Percentiles rank a stretch among this genome's conserved stretches.
Evolutionary conservation across 1,140 invertebrate genomes (phyloP).

Genomic region (Scaptomyza pallida): DNA sequence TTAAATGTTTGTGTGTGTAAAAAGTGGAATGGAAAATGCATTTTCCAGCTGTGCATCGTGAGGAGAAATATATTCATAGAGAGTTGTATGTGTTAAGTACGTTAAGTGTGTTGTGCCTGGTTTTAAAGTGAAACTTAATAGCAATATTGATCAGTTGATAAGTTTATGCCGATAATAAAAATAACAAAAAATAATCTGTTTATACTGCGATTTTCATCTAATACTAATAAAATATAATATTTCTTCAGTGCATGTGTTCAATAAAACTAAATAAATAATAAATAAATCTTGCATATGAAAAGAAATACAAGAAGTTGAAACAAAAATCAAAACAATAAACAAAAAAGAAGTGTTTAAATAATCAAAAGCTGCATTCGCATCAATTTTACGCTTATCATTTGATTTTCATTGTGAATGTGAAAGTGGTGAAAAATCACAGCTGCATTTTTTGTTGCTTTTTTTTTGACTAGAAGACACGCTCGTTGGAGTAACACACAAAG

Average conservation of each 20-base stretch:
- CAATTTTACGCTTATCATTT: slow-evolving; percentile 37
- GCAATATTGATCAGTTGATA: slow-evolving; percentile 12
- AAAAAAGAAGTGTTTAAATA: slow-evolving; percentile 23
- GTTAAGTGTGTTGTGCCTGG: slow-evolving; percentile 13
- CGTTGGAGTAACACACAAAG: no score
- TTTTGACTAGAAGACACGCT: slow-evolving; percentile 20
- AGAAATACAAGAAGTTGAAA: background rate
- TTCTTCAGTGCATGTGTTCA: slow-evolving; percentile 1
- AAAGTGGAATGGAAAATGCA: slow-evolving; percentile 35
- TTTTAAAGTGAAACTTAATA: slow-evolving; percentile 48
- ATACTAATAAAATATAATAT: no score
- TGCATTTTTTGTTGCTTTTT: no score
- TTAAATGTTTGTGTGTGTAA: slow-evolving; percentile 25
- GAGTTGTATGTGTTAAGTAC: slow-evolving; percentile 15
- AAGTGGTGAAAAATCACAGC: slow-evolving; percentile 54
- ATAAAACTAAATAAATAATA: background rate
- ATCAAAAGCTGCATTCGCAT: slow-evolving; percentile 30
- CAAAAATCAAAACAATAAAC: slow-evolving; percentile 31
- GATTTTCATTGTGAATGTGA: slow-evolving; percentile 54
- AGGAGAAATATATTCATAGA: slow-evolving; percentile 28
- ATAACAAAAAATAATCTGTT: background rate
- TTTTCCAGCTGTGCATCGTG: slow-evolving; percentile 41
- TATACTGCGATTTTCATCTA: background rate
- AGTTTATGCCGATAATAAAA: slow-evolving; percentile 3
- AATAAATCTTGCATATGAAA: slow-evolving; percentile 3